Evolutionary conservation across 2,113 vertebrate genomes (phyloP).

Genomic region (Callaeas wilsoni): DNA sequence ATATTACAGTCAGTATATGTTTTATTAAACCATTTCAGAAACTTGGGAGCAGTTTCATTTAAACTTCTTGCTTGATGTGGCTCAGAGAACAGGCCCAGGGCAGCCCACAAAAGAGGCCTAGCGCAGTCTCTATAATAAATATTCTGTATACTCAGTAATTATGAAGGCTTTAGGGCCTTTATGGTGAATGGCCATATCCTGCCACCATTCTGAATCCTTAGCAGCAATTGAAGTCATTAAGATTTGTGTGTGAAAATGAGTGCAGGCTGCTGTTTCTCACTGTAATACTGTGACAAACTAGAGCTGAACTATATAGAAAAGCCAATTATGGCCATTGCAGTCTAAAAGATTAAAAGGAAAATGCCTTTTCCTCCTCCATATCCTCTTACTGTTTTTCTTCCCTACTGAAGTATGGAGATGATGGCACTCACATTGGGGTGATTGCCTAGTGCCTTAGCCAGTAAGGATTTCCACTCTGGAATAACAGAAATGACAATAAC

Average conservation of each 20-base stretch:
- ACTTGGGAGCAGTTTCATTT: constrained; percentile 80
- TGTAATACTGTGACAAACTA: background rate
- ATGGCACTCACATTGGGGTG: background rate
- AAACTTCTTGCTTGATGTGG: constrained; percentile 74
- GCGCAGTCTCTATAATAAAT: constrained; percentile 58
- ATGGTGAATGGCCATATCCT: constrained; percentile 20
- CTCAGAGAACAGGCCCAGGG: constrained; percentile 67
- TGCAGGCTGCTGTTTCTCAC: background rate
- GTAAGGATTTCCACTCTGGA: background rate
- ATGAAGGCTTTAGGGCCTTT: constrained; percentile 32
- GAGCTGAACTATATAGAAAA: background rate
- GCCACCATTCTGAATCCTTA: constrained; percentile 6
- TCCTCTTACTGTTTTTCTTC: background rate
- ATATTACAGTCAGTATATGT: constrained; percentile 79
- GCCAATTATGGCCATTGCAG: background rate
- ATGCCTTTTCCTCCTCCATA: background rate
- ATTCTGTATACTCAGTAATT: constrained; percentile 46
- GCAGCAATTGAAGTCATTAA: background rate
- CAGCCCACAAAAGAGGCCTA: constrained; percentile 58
- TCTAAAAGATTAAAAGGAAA: background rate
- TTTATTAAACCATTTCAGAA: constrained; percentile 83
- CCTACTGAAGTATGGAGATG: background rate
- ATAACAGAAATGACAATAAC: background rate
- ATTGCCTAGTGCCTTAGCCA: background rate
- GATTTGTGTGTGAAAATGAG: constrained; percentile 15